These are phyloP conservation scores for Aleadryas rufinucha DNA, from an alignment of 2,113 vertebrate genomes.

Conservation along the genomic window DNA sequence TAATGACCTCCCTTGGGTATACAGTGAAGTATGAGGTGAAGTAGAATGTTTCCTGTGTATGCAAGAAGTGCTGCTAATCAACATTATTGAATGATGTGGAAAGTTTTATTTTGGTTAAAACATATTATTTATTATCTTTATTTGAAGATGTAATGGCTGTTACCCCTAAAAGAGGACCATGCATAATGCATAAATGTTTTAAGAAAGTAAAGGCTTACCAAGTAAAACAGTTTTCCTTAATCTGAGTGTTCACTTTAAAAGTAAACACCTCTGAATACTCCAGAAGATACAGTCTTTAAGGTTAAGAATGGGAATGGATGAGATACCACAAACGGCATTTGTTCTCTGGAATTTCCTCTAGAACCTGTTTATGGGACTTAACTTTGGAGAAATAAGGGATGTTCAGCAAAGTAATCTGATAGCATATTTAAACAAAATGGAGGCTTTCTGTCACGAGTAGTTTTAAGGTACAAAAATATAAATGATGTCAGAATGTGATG, in stretches of 20 bases:
- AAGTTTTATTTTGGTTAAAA: background rate
- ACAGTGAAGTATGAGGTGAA: background rate
- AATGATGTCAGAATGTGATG: background rate
- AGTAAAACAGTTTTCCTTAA: background rate
- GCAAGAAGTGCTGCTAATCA: background rate
- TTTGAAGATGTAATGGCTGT: background rate
- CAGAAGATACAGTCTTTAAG: background rate
- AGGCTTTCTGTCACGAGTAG: background rate
- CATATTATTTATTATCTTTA: background rate
- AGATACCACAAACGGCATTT: background rate
- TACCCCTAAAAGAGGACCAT: background rate
- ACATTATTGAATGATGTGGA: background rate
- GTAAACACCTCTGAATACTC: background rate
- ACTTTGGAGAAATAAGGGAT: background rate
- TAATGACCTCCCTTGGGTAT: conserved; percentile 30
- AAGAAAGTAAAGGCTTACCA: background rate
- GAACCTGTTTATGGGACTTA: background rate
- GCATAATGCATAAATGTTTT: background rate
- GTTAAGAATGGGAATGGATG: background rate
- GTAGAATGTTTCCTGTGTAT: background rate
- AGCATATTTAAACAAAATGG: background rate
- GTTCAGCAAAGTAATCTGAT: background rate
- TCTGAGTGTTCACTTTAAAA: background rate
- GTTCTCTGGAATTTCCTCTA: background rate
- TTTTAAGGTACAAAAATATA: background rate